Base-by-base conservation (phyloP, 2,888 invertebrate species). In the Mythimna lalbum region DNA sequence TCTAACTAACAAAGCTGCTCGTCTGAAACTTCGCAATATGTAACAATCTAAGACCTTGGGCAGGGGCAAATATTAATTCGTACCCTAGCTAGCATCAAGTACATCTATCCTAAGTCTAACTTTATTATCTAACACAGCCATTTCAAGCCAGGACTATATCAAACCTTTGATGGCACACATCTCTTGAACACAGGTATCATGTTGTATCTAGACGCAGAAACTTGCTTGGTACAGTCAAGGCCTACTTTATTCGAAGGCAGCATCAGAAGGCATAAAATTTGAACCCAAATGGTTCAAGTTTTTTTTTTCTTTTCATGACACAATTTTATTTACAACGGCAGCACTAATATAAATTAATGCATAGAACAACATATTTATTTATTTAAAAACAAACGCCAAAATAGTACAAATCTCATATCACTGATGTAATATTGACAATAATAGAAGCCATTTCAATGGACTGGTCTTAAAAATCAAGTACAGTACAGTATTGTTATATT, bases 141-240 rank as follows among this genome's bases (percentile, higher is more conserved):
- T 73, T 79, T 57, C 52, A 21, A 76, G 65, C 53, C n/a, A 14
- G 27, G 47, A 43, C 59, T 81, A 47, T 56, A 65, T 59, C 59
- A 56, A 60, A 61, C 27, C 56, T 62, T 67, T 70, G 67, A 62
- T 64, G 62, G 33, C 52, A 56, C 49, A 76, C 31, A 71, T 39
- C 33, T 2, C 55, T 56, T 31, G 55, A 63, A 70, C 69, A 57
- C 68, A 67, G 73, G 69, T 53, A 33, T 23, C 55, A 50, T 49
- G 47, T 49, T n/a, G 47, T 49, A 43, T 19, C 4, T n/a, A 69
- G 33, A 31, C 23, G 21, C 56, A 69, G 72, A 84, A 87, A 88
- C 87, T 86, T 82, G 70, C 68, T 73, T 78, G 76, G 84, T 86
- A 21, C 7, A 57, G 1, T 33, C 3, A 1, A 14, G 47, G 47